Evolutionary conservation across 1,140 invertebrate genomes (phyloP).

Genomic region (Thaumetopoea pityocampa): DNA sequence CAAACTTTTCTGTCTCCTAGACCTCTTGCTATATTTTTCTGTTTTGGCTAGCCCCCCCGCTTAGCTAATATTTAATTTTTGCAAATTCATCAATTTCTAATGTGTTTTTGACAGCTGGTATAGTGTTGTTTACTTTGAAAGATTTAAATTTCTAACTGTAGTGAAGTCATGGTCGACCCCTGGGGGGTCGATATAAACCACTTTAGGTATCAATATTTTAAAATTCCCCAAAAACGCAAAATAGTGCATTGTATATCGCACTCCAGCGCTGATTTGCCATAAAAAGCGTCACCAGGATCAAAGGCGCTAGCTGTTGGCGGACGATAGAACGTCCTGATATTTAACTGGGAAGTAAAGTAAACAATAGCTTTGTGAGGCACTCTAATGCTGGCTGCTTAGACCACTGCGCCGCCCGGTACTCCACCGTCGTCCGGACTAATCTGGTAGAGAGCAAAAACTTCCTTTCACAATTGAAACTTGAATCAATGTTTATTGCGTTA

Average conservation of each 20-base stretch:
- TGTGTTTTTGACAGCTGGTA: no score
- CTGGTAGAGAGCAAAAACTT: slow-evolving; percentile 28
- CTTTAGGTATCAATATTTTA: no score
- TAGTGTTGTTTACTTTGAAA: no score
- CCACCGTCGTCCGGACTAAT: slow-evolving; percentile 21
- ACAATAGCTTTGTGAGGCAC: slow-evolving; percentile 28
- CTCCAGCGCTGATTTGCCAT: slow-evolving; percentile 33
- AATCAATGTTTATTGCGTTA: slow-evolving; percentile 12
- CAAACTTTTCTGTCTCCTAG: no score
- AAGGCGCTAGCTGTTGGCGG: slow-evolving; percentile 28
- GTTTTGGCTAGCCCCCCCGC: no score
- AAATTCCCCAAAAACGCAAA: slow-evolving; percentile 34
- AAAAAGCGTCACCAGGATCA: slow-evolving; percentile 27
- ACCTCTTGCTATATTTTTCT: no score
- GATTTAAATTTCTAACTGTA: no score
- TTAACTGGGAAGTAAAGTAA: slow-evolving; percentile 34
- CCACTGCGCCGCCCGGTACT: slow-evolving; percentile 10
- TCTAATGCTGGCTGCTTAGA: slow-evolving; percentile 25
- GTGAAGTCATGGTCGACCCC: no score
- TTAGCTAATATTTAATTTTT: no score
- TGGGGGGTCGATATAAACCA: no score
- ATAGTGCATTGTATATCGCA: slow-evolving; percentile 29
- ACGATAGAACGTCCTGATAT: slow-evolving; percentile 40
- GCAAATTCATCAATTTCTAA: no score
- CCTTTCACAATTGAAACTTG: slow-evolving; percentile 8